Evolutionary conservation across 2,113 vertebrate genomes (phyloP).

Genomic region (Neogobius melanostomus): DNA sequence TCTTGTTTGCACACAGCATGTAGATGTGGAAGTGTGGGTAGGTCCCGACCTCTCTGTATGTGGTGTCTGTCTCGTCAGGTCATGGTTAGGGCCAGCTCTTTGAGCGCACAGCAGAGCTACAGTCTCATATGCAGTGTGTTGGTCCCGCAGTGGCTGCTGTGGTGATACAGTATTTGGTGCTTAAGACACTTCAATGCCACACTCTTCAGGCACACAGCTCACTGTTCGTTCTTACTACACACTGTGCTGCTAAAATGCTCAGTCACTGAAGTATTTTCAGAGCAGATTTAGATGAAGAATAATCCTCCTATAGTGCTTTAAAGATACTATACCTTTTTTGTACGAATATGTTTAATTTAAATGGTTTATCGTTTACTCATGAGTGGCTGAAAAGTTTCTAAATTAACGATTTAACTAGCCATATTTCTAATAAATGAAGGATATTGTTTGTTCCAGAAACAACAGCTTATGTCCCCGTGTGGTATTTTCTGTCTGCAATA

Average conservation of each 20-base stretch:
- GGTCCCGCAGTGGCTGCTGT: neutral
- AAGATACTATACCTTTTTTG: too few species aligned
- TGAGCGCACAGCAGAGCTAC: neutral
- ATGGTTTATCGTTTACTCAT: too few species aligned
- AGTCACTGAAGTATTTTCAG: neutral
- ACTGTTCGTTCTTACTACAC: neutral
- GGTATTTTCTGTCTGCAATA: neutral
- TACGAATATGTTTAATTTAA: too few species aligned
- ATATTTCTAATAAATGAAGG: neutral
- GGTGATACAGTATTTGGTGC: neutral
- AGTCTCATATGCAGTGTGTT: neutral
- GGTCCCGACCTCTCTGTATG: slow-evolving; percentile 28
- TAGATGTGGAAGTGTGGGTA: slow-evolving; percentile 62
- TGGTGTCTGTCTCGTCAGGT: slow-evolving; percentile 11
- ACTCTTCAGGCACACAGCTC: neutral
- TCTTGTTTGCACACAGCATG: slow-evolving; percentile 54
- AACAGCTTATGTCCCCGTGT: neutral
- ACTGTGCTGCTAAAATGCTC: neutral
- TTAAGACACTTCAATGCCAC: neutral
- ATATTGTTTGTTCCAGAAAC: neutral
- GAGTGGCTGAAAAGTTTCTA: too few species aligned
- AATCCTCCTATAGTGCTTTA: too few species aligned
- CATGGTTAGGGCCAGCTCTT: neutral
- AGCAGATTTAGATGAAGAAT: too few species aligned
- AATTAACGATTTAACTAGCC: too few species aligned